A percentile compares a stretch with the other conserved stretches of the same genome.
phyloP scores from a whole-genome alignment of 2,113 vertebrate genomes.

The Otis tarda region DNA sequence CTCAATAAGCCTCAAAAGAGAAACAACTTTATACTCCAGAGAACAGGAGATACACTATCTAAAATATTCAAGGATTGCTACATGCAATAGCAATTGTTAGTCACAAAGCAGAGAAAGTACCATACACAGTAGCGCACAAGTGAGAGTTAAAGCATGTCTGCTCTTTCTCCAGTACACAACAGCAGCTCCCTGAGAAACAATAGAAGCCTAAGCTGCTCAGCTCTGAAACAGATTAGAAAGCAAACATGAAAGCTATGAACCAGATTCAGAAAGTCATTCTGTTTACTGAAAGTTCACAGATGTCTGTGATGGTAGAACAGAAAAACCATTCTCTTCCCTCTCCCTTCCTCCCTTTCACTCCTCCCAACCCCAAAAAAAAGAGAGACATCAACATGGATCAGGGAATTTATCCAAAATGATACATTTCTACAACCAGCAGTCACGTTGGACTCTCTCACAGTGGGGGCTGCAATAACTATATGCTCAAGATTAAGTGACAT shows the following conservation, averaged over 20 bases:
- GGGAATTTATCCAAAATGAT: not conserved
- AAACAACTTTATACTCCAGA: not conserved
- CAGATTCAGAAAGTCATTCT: not conserved
- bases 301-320: not conserved
- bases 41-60: not conserved
- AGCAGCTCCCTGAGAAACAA: not conserved
- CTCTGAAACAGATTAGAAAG: constrained; percentile 23
- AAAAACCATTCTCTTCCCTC: not conserved
- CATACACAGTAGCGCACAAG: not conserved
- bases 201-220: not conserved
- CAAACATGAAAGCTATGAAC: constrained; percentile 5
- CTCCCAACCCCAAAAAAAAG: not conserved
- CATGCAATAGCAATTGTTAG: not conserved
- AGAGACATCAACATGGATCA: not conserved
- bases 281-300: not conserved
- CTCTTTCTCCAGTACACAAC: not conserved
- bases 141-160: not conserved
- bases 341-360: not conserved
- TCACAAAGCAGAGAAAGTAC: not conserved
- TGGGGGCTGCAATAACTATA: constrained; percentile 7
- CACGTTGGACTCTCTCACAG: not conserved
- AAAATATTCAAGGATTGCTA: not conserved
- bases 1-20: not conserved
- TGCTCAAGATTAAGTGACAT: not conserved
- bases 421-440: not conserved